These are phyloP conservation scores for Polypedilum pembai DNA, from an alignment of 1,140 invertebrate species.

Conservation along the genomic window DNA sequence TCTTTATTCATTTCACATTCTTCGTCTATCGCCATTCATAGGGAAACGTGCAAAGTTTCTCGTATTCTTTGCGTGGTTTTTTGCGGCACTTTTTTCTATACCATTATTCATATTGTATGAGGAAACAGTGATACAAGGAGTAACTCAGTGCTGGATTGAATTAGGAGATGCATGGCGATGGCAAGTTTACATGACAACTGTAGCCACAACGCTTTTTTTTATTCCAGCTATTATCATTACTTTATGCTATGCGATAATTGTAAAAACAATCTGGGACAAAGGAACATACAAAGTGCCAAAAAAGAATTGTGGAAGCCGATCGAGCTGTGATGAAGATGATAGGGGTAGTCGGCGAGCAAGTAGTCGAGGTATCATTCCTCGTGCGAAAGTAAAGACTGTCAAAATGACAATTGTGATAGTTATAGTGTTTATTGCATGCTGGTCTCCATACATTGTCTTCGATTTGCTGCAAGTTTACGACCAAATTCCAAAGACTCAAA, in stretches of 20 bases:
- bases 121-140: constrained; percentile 65
- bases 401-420: constrained; percentile 97
- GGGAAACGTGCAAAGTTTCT: constrained; percentile 74
- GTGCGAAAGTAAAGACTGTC: constrained; percentile 93
- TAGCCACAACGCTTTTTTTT: constrained; percentile 76
- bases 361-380: constrained; percentile 79
- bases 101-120: constrained; percentile 78
- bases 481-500: constrained; percentile 72
- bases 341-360: constrained; percentile 60
- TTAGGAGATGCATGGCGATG: constrained; percentile 64
- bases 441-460: constrained; percentile 93
- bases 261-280: constrained; percentile 87
- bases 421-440: constrained; percentile 89
- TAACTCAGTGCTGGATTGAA: constrained; percentile 86
- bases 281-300: constrained; percentile 47
- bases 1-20: constrained; percentile 24
- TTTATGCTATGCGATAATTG: constrained; percentile 84
- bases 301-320: neutral
- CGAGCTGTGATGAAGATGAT: constrained; percentile 45
- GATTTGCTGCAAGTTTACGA: constrained; percentile 87
- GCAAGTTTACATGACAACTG: constrained; percentile 83
- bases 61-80: constrained; percentile 71
- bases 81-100: constrained; percentile 76
- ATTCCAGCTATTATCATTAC: constrained; percentile 84
- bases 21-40: constrained; percentile 43